Percentiles rank a stretch among this genome's conserved stretches.
These are phyloP conservation scores for Belonocnema kinseyi DNA, from an alignment of 1,140 invertebrate species.

Conservation along the genomic window DNA sequence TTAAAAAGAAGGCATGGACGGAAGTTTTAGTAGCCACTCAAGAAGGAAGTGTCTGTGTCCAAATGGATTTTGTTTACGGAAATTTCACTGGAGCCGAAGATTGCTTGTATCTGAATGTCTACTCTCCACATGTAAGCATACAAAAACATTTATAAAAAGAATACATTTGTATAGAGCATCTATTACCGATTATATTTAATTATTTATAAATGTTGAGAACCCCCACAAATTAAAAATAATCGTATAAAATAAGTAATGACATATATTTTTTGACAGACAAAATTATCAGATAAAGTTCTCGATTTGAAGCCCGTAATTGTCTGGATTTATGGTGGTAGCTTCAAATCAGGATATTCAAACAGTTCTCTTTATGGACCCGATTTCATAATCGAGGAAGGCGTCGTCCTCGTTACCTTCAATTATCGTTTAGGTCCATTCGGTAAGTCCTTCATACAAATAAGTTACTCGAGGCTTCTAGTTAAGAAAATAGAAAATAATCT, in stretches of 20 bases:
- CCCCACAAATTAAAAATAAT: not conserved
- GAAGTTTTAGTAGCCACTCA: conserved; percentile 33
- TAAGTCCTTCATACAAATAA: conserved; percentile 41
- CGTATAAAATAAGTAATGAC: not conserved
- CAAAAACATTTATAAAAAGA: not conserved
- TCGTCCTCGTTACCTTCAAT: conserved; percentile 83
- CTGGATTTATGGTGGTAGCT: conserved; percentile 65
- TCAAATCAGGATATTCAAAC: conserved; percentile 46
- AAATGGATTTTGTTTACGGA: conserved; percentile 27
- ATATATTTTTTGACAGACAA: not conserved
- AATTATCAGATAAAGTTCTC: not conserved
- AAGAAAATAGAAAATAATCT: conserved; percentile 23
- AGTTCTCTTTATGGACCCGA: conserved; percentile 77
- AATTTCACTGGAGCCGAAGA: conserved; percentile 59
- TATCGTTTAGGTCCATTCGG: conserved; percentile 82
- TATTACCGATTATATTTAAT: not conserved
- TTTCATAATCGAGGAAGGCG: conserved; percentile 78
- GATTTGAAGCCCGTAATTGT: conserved; percentile 41
- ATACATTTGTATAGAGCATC: not conserved
- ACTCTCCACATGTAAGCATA: conserved; percentile 60
- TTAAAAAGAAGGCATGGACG: conserved; percentile 47
- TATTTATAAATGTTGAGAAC: not conserved
- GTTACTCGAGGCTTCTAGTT: conserved; percentile 14
- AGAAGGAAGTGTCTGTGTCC: conserved; percentile 51
- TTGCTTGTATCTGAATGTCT: conserved; percentile 67